phyloP scores from a whole-genome alignment of 2,888 invertebrate genomes.

The Coremacera marginata region DNA sequence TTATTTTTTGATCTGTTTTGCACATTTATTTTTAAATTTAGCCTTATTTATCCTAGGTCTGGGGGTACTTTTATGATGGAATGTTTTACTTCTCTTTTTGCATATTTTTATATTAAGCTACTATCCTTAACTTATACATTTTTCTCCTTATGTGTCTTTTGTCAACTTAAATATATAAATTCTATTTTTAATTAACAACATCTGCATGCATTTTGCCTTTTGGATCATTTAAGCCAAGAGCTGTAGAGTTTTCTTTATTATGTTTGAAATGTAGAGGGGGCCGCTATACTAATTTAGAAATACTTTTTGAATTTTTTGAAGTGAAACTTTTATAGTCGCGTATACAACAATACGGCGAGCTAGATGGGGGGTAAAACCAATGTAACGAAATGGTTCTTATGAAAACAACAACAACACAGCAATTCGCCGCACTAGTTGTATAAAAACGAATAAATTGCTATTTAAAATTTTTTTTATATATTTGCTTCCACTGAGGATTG shows the following conservation, averaged over 20 bases:
- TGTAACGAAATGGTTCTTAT: too few relatives aligned
- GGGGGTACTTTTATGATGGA: not conserved
- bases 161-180: not conserved
- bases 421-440: too few relatives aligned
- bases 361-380: too few relatives aligned
- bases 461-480: too few relatives aligned
- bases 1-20: not conserved
- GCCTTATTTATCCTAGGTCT: not conserved
- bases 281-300: too few relatives aligned
- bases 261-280: too few relatives aligned
- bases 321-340: too few relatives aligned
- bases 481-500: too few relatives aligned
- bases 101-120: not conserved
- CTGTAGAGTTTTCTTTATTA: not conserved
- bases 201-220: not conserved
- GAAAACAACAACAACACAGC: too few relatives aligned
- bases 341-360: too few relatives aligned
- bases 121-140: not conserved
- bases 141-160: not conserved
- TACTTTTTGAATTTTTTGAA: too few relatives aligned
- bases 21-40: not conserved
- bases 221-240: not conserved
- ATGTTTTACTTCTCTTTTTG: not conserved
- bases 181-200: slow-evolving; percentile 26
- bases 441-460: too few relatives aligned